Evolutionary conservation across 2,888 invertebrate genomes (phyloP).

Genomic region (Dynastes hyllus): DNA sequence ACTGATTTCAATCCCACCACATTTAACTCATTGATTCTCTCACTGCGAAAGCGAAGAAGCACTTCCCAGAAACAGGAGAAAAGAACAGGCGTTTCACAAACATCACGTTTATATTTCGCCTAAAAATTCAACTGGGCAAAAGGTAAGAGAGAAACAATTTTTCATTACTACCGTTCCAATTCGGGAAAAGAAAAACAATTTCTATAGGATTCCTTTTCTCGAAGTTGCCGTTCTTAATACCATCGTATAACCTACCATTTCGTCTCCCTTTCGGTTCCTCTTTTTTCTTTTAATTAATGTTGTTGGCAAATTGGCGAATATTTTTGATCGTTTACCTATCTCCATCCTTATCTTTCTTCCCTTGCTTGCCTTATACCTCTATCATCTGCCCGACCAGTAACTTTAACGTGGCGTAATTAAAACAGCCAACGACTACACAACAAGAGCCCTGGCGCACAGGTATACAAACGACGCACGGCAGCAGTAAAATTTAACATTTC

Average conservation of each 20-base stretch:
- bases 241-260: not conserved
- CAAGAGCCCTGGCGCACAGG: not conserved
- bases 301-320: constrained; percentile 45
- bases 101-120: too few relatives aligned
- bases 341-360: constrained; percentile 8
- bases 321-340: constrained; percentile 29
- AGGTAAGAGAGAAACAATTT: not conserved
- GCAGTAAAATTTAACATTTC: constrained; percentile 69
- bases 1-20: too few relatives aligned
- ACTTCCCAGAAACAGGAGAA: too few relatives aligned
- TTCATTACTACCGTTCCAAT: not conserved
- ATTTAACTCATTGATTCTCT: too few relatives aligned
- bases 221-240: not conserved
- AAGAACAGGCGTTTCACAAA: too few relatives aligned
- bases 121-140: too few relatives aligned
- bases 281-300: constrained; percentile 38
- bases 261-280: not conserved
- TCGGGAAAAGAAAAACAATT: not conserved
- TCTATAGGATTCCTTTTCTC: constrained; percentile 7
- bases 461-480: constrained; percentile 53
- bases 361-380: not conserved
- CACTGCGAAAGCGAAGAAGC: too few relatives aligned
- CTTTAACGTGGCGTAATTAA: constrained; percentile 28
- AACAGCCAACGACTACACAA: constrained; percentile 20
- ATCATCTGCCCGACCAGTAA: not conserved